These are phyloP conservation scores for Teinopalpus imperialis DNA, from an alignment of 2,888 invertebrate genomes.

Conservation along the genomic window DNA sequence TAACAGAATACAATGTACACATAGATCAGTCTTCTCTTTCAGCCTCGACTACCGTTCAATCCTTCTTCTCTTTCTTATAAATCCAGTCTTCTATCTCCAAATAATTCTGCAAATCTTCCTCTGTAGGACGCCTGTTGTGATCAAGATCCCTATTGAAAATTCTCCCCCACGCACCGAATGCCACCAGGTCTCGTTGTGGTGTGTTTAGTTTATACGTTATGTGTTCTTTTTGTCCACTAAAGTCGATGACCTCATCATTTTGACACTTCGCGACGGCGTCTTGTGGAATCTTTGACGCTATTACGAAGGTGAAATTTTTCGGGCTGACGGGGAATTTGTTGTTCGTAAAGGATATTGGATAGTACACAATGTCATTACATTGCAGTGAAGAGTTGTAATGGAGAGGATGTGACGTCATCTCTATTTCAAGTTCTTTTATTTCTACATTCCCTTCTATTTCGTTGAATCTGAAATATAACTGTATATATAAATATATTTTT, in stretches of 20 bases:
- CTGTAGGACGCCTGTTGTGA: conserved; percentile 42
- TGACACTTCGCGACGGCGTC: conserved; percentile 1
- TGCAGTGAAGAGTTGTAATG: conserved; percentile 54
- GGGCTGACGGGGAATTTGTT: conserved; percentile 72
- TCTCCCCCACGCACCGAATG: conserved; percentile 74
- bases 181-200: conserved; percentile 63
- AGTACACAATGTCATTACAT: conserved; percentile 67
- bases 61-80: conserved; percentile 36
- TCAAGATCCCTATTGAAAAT: conserved; percentile 72
- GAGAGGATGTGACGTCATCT: conserved; percentile 58
- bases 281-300: conserved; percentile 17
- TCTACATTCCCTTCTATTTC: conserved; percentile 55
- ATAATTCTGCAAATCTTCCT: conserved; percentile 48
- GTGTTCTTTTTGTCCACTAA: conserved; percentile 32
- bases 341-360: conserved; percentile 71
- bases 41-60: not conserved
- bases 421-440: conserved; percentile 68
- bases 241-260: conserved; percentile 10
- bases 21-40: conserved; percentile 4
- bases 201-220: conserved; percentile 48
- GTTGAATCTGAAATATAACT: conserved; percentile 66
- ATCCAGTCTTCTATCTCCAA: conserved; percentile 51
- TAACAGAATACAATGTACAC: no score
- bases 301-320: conserved; percentile 48
- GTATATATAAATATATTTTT: no score